A percentile compares a stretch with the other conserved stretches of the same genome.
Evolutionary conservation across 1,140 invertebrate genomes (phyloP).

Genomic region (Thereuonema tuberculata): DNA sequence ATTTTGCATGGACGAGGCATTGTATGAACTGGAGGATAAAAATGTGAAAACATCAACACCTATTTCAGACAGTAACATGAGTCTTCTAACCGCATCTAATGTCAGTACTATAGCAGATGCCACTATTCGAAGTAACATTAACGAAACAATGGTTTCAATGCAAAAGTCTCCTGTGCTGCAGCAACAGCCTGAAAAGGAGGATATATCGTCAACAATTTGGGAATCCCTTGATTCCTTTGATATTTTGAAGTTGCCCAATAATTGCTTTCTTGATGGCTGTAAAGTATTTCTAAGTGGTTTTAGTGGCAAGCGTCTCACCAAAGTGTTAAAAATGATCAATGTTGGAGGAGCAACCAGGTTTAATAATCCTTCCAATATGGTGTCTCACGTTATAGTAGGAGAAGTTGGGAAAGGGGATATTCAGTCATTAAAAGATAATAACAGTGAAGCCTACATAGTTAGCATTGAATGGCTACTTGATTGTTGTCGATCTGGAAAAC

Average conservation of each 20-base stretch:
- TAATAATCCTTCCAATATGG: constrained; percentile 51
- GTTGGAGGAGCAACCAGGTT: constrained; percentile 63
- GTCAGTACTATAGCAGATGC: constrained; percentile 24
- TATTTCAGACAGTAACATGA: constrained; percentile 1
- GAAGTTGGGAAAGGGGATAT: constrained; percentile 44
- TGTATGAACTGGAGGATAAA: constrained; percentile 43
- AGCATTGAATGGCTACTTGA: constrained; percentile 55
- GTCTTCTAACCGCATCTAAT: not conserved
- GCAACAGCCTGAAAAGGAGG: too few species aligned
- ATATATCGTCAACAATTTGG: too few species aligned
- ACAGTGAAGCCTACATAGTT: constrained; percentile 43
- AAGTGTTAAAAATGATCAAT: constrained; percentile 60
- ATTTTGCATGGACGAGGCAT: constrained; percentile 49
- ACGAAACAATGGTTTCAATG: constrained; percentile 12
- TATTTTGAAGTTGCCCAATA: not conserved
- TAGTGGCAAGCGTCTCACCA: constrained; percentile 45
- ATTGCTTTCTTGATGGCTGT: constrained; percentile 63
- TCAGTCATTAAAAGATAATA: too few species aligned
- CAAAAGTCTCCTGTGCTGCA: constrained; percentile 22
- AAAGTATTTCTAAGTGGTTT: constrained; percentile 55
- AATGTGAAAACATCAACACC: constrained; percentile 19
- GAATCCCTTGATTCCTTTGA: not conserved
- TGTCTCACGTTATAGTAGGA: constrained; percentile 60
- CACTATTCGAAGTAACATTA: constrained; percentile 18
- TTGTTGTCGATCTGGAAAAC: constrained; percentile 45